These are phyloP conservation scores for Aurelia sp. DNA, from an alignment of 30 jellyfish, hydroid and myxozoan genomes.

Conservation along the genomic window DNA sequence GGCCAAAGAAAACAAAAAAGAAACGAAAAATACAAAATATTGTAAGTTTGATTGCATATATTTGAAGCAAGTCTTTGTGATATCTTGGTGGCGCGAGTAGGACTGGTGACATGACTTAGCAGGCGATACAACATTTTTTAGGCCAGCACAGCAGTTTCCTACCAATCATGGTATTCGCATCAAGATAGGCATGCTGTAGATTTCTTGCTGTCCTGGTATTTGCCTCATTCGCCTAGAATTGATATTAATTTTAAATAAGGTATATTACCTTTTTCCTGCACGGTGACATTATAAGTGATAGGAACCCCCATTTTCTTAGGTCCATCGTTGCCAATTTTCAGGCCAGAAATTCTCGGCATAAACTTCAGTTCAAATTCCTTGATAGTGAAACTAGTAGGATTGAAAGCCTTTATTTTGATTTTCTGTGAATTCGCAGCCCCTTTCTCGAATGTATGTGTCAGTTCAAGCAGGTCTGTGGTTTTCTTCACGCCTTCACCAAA, in stretches of 20 bases:
- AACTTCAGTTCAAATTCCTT: constrained; percentile 11
- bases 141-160: too few relatives aligned
- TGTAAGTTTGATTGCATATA: too few relatives aligned
- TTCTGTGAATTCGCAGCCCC: constrained; percentile 12
- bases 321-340: constrained; percentile 60
- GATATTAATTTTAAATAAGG: neutral
- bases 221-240: too few relatives aligned
- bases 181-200: too few relatives aligned
- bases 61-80: too few relatives aligned
- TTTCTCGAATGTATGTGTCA: constrained; percentile 42
- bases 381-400: constrained; percentile 39
- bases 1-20: too few relatives aligned
- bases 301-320: constrained; percentile 45
- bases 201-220: neutral
- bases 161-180: too few relatives aligned
- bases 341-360: constrained; percentile 57
- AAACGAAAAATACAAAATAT: too few relatives aligned
- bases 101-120: too few relatives aligned
- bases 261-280: constrained; percentile 14
- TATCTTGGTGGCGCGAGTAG: too few relatives aligned
- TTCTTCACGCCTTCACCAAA: constrained; percentile 31
- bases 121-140: too few relatives aligned
- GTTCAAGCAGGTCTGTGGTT: constrained; percentile 2
- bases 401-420: constrained; percentile 30
- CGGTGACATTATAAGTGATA: constrained; percentile 35